A percentile compares a stretch with the other conserved stretches of the same genome.
phyloP scores from a whole-genome alignment of 2,113 vertebrate species.

The Hydrochoerus hydrochaeris region DNA sequence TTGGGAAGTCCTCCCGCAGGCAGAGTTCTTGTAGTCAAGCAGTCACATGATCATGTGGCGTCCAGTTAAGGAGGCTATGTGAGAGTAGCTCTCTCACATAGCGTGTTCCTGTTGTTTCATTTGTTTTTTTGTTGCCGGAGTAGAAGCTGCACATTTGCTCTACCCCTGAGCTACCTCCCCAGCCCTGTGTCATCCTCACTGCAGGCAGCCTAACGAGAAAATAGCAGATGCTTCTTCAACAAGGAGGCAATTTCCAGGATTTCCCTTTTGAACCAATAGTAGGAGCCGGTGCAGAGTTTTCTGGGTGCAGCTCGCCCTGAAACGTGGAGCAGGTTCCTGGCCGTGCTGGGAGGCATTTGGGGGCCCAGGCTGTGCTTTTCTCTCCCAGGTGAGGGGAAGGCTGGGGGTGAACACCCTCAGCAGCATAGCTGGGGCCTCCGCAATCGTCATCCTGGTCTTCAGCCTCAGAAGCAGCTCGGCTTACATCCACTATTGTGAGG shows the following conservation, averaged over 20 bases:
- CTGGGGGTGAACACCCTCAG: constrained; percentile 64
- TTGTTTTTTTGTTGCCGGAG: not conserved
- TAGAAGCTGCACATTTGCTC: not conserved
- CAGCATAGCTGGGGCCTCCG: not conserved
- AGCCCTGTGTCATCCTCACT: not conserved
- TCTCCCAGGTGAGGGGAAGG: constrained; percentile 43
- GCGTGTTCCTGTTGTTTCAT: accelerated
- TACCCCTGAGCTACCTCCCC: not conserved
- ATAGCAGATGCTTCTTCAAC: not conserved
- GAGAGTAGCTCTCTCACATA: accelerated
- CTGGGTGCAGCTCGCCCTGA: not conserved
- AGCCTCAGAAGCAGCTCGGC: not conserved
- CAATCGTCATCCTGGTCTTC: not conserved
- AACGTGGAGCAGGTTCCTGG: not conserved
- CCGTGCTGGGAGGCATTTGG: accelerated
- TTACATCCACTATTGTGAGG: not conserved
- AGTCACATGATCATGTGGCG: not conserved
- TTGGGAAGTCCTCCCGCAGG: not conserved
- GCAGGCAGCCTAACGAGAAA: not conserved
- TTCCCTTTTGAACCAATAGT: not conserved
- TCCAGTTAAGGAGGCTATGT: not conserved
- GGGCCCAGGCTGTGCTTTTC: not conserved
- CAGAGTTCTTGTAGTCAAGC: not conserved
- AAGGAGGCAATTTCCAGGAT: not conserved
- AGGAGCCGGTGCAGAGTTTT: not conserved